Evolutionary conservation across 2,888 invertebrate species (phyloP), one percentile per base, ranked within the genome.

Genomic region (Rhaphigaster nebulosa): DNA sequence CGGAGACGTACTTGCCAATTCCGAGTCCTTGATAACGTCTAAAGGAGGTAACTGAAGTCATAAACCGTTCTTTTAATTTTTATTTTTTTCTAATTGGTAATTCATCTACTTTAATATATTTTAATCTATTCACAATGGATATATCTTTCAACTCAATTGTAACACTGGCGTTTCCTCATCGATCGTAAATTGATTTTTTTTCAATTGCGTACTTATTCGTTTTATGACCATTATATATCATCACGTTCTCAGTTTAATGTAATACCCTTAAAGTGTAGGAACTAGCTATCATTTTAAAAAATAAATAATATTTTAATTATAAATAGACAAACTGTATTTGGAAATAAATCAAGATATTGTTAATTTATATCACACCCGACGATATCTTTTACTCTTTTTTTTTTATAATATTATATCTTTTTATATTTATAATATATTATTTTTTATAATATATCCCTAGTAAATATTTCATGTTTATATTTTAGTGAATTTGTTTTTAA

Each of bases 21-120:
- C 45, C 26, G n/a, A 45, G 84, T 84, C 84, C 84, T 84, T 84
- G 84, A 84, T 41, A 26, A 84, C 45, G 26, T 23, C n/a, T n/a
- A 1, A 13, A 45, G 45, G 84, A 80, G 41, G 41, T 26, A 10
- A n/a, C 45, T 12, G n/a, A 23, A 26, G 45, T 50, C 84, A 50
- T 84, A 84, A 84, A 84, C 45, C 45, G 3, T 84, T 50, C 45
- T 84, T 84, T n/a, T 84, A n/a, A n/a, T 56, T 76, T 3, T 76
- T 29, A 18, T 18, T 34, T 65, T 60, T 38, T 76, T 76, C 29
- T 65, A 5, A 65, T 29, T 29, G 65, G 3, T 15, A 13, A 65
- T 76, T 76, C 2, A 38, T 38, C 70, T 1, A 76, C 4, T 34
- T 38, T 76, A 23, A 34, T 34, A 18, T 70, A 70, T 70, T 70